These are phyloP conservation scores for Cynaeus angustus DNA, from an alignment of 2,888 invertebrate species.

Conservation along the genomic window DNA sequence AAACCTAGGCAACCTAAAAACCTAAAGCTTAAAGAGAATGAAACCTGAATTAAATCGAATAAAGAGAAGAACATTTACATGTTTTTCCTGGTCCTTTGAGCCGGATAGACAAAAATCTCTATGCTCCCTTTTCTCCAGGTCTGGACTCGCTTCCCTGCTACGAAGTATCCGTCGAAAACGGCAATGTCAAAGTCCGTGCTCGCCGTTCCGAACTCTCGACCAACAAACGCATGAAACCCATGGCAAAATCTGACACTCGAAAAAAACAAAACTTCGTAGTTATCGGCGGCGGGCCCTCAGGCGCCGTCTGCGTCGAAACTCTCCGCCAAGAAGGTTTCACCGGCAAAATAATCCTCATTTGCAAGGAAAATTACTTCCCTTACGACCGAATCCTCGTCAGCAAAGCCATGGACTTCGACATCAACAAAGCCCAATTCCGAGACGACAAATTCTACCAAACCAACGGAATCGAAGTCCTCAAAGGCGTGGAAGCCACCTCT, in stretches of 20 bases:
- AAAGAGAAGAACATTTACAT: too few species aligned
- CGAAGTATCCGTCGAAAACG: conserved; percentile 82
- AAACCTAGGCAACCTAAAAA: too few species aligned
- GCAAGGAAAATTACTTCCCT: conserved; percentile 86
- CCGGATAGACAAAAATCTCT: not conserved
- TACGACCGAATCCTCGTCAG: conserved; percentile 96
- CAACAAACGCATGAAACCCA: conserved; percentile 79
- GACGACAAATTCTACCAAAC: conserved; percentile 83
- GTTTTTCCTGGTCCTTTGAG: not conserved
- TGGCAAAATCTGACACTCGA: conserved; percentile 72
- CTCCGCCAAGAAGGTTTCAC: conserved; percentile 92
- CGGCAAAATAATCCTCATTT: conserved; percentile 87
- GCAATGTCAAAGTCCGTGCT: conserved; percentile 81
- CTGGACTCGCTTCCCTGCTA: conserved; percentile 94
- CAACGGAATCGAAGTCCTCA: conserved; percentile 83
- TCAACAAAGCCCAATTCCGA: conserved; percentile 83
- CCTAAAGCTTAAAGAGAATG: too few species aligned
- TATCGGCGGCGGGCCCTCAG: conserved; percentile 93
- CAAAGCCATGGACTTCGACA: conserved; percentile 83
- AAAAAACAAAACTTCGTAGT: conserved; percentile 77
- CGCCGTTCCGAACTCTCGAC: conserved; percentile 75
- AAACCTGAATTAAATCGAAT: too few species aligned
- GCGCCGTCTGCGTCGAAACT: conserved; percentile 90
- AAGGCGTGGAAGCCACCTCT: conserved; percentile 80
- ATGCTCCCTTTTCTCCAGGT: conserved; percentile 79